These are phyloP conservation scores for Nomada hirtipes DNA, from an alignment of 2,888 invertebrate species.

Conservation along the genomic window DNA sequence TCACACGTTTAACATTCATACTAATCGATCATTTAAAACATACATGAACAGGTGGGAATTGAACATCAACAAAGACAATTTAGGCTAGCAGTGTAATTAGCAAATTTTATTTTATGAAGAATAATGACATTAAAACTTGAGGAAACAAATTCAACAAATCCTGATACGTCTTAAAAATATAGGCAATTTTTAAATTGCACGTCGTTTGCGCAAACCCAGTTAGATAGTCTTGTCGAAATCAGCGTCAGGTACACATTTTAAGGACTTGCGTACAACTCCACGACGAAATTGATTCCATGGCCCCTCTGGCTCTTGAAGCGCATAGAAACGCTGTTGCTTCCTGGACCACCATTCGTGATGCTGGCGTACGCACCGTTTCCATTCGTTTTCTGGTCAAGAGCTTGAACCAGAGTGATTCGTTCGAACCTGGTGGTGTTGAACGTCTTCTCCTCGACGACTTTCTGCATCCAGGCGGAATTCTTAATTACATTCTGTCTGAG, in stretches of 20 bases:
- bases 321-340: conserved; percentile 78
- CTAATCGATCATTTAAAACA: not conserved
- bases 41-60: too few relatives aligned
- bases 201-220: too few relatives aligned
- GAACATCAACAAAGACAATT: not conserved
- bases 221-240: not conserved
- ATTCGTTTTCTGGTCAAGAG: conserved; percentile 83
- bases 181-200: too few relatives aligned
- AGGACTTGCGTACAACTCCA: conserved; percentile 82
- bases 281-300: conserved; percentile 83
- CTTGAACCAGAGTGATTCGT: conserved; percentile 81
- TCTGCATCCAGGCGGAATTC: conserved; percentile 71
- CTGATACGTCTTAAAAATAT: too few relatives aligned
- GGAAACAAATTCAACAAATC: too few relatives aligned
- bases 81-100: not conserved
- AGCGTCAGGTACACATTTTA: not conserved
- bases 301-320: conserved; percentile 84
- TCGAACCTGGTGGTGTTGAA: conserved; percentile 67
- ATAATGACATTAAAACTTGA: not conserved
- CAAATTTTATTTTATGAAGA: not conserved
- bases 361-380: conserved; percentile 84
- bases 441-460: conserved; percentile 70
- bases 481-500: conserved; percentile 70
- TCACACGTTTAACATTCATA: not conserved
- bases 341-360: conserved; percentile 83